Evolutionary conservation across 2,888 invertebrate genomes (phyloP).

Genomic region (Latrodectus elegans): DNA sequence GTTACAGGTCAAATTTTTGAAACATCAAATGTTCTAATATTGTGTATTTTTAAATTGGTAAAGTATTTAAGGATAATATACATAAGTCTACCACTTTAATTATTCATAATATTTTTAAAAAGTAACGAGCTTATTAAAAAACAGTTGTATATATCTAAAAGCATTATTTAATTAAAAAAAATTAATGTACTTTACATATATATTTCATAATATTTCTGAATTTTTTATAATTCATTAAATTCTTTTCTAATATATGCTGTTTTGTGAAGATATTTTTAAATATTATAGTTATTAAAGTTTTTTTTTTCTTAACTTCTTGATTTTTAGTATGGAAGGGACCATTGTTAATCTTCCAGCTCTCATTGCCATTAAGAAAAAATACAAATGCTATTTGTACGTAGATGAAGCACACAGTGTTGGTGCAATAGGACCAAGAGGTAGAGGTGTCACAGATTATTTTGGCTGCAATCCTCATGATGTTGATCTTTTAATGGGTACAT

Average conservation of each 20-base stretch:
- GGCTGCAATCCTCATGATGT: slow-evolving; percentile 87
- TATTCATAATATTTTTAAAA: too few relatives aligned
- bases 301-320: neutral
- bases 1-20: too few relatives aligned
- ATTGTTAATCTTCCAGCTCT: slow-evolving; percentile 91
- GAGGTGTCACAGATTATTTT: slow-evolving; percentile 93
- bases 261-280: neutral
- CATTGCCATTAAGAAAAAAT: slow-evolving; percentile 91
- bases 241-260: neutral
- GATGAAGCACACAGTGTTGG: slow-evolving; percentile 99
- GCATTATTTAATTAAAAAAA: too few relatives aligned
- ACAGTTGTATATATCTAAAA: too few relatives aligned
- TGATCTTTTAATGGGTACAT: slow-evolving; percentile 96
- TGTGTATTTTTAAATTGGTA: too few relatives aligned
- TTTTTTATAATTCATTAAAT: neutral
- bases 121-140: too few relatives aligned
- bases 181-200: too few relatives aligned
- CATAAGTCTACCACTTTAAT: too few relatives aligned
- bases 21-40: too few relatives aligned
- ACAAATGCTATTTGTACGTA: slow-evolving; percentile 94
- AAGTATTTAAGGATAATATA: too few relatives aligned
- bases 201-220: too few relatives aligned
- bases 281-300: neutral
- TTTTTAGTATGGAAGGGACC: slow-evolving; percentile 95
- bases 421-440: slow-evolving; percentile 90